Base-by-base conservation (phyloP, 1,140 invertebrate genomes). In the Pseudomyrmex dendroicus region DNA sequence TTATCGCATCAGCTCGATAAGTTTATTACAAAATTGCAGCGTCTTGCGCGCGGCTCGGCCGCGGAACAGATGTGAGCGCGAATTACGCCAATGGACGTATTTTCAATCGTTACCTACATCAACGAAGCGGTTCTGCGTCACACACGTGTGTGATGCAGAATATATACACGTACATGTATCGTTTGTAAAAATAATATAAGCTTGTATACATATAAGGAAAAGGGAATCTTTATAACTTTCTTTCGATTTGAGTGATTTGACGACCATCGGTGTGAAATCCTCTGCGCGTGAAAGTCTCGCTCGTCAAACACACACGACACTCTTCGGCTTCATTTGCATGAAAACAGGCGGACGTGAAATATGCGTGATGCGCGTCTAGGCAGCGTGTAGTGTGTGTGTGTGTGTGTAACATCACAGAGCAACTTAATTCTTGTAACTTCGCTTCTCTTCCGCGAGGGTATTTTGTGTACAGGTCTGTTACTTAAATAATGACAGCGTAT, bases 11-110 rank as follows among this genome's bases (percentile, higher is more conserved):
- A 22, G 46, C 10, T 62, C 61, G 82, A 83, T 86, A 86, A 86
- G 86, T 85, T 89, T 78, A 87, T 88, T 86, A 88, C 84, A 77
- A 83, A 85, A 80, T 83, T 76, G 59, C 67, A 64, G 68, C 25
- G 52, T 48, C 35, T 35, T 35, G 35, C 50, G 82, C 59, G 64
- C 64, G 46, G 35, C 80, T 48, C 46, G 59, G 35, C 20, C 59
- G 59, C 67, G 50, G 17, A 46, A 9, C 44, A 59, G 82, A 84
- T 67, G 61, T 13, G 46, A 61, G 46, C 15, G 73, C 67, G 54
- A 35, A 78, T 84, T 52, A 77, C 50, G 52, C 73, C 44, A 17
- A 25, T 52, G 72, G 54, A 50, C 76, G 50, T 72, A 70, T 70
- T 70, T 35, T 78, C 66, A 80, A 80, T 72, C 66, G 54, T 59